phyloP scores from a whole-genome alignment of 2,888 invertebrate genomes.

The Colletes collaris region DNA sequence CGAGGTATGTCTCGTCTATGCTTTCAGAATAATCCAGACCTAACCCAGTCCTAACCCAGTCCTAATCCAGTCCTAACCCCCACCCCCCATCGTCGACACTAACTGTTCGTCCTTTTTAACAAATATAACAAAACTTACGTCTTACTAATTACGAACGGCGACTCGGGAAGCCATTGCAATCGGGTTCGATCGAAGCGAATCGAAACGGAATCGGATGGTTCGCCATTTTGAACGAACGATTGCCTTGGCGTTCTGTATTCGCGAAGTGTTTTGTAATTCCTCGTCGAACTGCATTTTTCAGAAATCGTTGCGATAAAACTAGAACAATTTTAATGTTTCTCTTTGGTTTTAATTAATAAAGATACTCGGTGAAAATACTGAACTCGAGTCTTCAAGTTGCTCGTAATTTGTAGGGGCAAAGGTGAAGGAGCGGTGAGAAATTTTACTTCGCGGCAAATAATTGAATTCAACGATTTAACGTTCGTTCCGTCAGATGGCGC shows the following conservation, averaged over 20 bases:
- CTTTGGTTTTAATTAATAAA: too few species aligned
- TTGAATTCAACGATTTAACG: too few species aligned
- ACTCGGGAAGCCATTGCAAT: constrained; percentile 49
- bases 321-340: background rate
- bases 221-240: background rate
- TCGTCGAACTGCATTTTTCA: constrained; percentile 14
- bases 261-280: constrained; percentile 46
- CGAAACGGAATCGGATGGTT: background rate
- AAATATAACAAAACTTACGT: constrained; percentile 79
- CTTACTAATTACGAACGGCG: constrained; percentile 57
- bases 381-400: too few species aligned
- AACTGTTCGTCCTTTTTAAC: constrained; percentile 80
- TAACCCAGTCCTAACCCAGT: too few species aligned
- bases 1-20: too few species aligned
- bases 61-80: background rate
- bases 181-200: background rate
- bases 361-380: too few species aligned
- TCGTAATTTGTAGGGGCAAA: too few species aligned
- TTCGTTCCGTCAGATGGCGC: background rate
- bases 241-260: constrained; percentile 49
- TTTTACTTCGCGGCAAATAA: background rate
- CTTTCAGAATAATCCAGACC: too few species aligned
- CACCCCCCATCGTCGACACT: constrained; percentile 71
- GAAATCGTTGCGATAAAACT: background rate
- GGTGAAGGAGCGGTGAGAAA: background rate